phyloP scores from a whole-genome alignment of 1,140 invertebrate genomes.

The Bombus balteatus region DNA sequence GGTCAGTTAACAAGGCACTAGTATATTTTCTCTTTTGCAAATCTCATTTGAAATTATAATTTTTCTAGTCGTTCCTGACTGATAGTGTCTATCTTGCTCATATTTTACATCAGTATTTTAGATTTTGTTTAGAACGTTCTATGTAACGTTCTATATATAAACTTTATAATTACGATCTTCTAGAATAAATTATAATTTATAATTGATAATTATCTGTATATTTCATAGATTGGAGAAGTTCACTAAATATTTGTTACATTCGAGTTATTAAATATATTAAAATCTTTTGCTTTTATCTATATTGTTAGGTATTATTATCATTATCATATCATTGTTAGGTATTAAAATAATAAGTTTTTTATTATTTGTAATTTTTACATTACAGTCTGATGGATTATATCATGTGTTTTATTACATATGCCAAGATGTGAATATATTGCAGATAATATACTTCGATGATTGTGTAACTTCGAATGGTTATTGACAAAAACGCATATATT shows the following conservation, averaged over 20 bases:
- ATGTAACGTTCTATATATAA: not conserved
- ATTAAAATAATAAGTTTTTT: not conserved
- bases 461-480: not conserved
- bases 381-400: not conserved
- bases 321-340: no score
- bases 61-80: not conserved
- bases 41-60: constrained; percentile 31
- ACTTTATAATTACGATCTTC: not conserved
- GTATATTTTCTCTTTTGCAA: not conserved
- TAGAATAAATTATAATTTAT: not conserved
- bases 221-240: not conserved
- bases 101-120: not conserved
- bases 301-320: no score
- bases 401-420: not conserved
- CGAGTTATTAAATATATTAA: not conserved
- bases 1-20: not conserved
- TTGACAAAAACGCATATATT: constrained; percentile 4
- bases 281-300: not conserved
- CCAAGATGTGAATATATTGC: not conserved
- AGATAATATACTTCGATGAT: not conserved
- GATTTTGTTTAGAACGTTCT: no score
- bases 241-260: not conserved
- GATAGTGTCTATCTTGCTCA: not conserved
- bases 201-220: not conserved
- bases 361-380: not conserved